Evolutionary conservation across 2,113 vertebrate species (phyloP).

Genomic region (Mustela lutreola): DNA sequence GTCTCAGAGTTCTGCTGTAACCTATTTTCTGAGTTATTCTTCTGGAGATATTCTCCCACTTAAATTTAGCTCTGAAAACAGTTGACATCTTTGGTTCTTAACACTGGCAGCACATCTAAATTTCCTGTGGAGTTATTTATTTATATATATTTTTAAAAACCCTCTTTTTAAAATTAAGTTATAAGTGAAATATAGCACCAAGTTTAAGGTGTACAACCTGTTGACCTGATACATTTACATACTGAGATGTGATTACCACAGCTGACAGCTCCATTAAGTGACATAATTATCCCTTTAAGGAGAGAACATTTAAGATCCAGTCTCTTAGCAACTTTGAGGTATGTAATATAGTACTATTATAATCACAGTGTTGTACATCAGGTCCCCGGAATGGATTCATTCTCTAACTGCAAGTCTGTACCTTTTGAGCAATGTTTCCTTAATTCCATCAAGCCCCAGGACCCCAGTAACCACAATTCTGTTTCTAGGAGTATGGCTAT

Average conservation of each 20-base stretch:
- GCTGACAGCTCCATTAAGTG: neutral
- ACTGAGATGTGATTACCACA: neutral
- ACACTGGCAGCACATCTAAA: neutral
- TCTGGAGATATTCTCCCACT: neutral
- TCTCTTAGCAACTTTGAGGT: neutral
- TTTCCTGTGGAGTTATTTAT: neutral
- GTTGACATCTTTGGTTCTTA: neutral
- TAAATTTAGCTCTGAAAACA: slow-evolving; percentile 25
- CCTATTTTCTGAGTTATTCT: neutral
- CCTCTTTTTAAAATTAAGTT: neutral
- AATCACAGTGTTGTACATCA: neutral
- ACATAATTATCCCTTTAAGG: neutral
- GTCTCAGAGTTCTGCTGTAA: neutral
- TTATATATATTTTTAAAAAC: neutral
- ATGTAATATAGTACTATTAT: neutral
- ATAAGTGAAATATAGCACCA: neutral
- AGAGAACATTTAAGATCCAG: neutral
- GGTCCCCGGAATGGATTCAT: neutral
- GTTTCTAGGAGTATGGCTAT: neutral
- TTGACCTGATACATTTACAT: neutral
- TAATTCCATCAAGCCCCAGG: neutral
- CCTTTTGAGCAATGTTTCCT: neutral
- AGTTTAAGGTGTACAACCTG: neutral
- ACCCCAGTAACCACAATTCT: neutral
- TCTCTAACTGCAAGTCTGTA: neutral